These are phyloP conservation scores for Platichthys flesus DNA, from an alignment of 2,113 vertebrate genomes.

Conservation along the genomic window DNA sequence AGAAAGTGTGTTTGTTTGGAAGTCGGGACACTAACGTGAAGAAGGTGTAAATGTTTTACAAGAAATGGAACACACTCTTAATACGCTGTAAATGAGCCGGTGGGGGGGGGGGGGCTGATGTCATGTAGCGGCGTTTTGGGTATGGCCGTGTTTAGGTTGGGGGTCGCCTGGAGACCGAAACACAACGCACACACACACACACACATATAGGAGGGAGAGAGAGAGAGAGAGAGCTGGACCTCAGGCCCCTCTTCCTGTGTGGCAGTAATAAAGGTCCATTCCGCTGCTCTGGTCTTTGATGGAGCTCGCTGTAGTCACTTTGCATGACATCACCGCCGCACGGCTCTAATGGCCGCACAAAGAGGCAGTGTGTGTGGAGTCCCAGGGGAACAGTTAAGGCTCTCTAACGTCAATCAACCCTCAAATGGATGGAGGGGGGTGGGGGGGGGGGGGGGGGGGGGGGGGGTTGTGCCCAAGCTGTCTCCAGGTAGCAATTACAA, in stretches of 20 bases:
- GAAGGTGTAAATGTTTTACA: conserved; percentile 73
- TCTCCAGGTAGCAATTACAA: conserved; percentile 74
- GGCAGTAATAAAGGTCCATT: conserved; percentile 69
- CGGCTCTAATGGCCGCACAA: conserved; percentile 67
- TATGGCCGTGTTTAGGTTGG: conserved; percentile 50
- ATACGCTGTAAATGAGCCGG: conserved; percentile 64
- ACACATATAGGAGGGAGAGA: conserved; percentile 5
- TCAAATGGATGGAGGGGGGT: conserved; percentile 44
- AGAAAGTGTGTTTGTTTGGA: conserved; percentile 22
- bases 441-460: conserved; percentile 2
- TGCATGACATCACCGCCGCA: conserved; percentile 72
- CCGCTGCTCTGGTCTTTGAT: conserved; percentile 61
- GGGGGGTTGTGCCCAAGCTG: conserved; percentile 22
- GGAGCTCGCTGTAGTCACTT: conserved; percentile 55
- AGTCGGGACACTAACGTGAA: conserved; percentile 34
- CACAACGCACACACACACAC: conserved; percentile 35
- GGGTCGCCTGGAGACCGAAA: conserved; percentile 72
- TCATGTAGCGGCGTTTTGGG: conserved; percentile 46
- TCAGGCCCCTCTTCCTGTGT: conserved; percentile 53
- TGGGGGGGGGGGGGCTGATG: conserved; percentile 49
- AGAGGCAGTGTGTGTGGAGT: conserved; percentile 58
- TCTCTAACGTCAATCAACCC: conserved; percentile 64
- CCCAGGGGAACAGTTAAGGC: conserved; percentile 63
- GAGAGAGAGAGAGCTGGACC: conserved; percentile 27
- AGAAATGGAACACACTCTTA: conserved; percentile 57